Base-by-base conservation (phyloP, 2,888 invertebrate species). In the Hetaerina titia region DNA sequence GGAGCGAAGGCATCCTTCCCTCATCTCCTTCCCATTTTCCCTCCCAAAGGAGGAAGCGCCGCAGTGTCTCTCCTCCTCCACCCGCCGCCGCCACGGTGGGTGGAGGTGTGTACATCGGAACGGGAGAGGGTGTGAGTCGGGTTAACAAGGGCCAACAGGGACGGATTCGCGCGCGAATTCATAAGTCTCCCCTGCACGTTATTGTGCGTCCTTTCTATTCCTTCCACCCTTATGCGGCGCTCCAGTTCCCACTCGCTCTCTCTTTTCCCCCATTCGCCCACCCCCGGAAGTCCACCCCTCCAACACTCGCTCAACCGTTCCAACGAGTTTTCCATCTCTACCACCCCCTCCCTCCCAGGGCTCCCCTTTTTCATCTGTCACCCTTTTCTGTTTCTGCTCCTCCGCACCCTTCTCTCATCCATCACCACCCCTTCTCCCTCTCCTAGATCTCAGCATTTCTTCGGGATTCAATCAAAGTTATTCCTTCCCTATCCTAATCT, bases 61-160 rank as follows among this genome's bases (percentile, higher is more conserved):
- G 45, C 45, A 45, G 45, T 45, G 45, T 45, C 45, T 45, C 45
- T 45, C 45, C 45, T 45, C 45, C 45, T 45, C 45, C 45, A 45
- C 45, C 45, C 45, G 2, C 45, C 45, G 45, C 45, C 1, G 45
- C 45, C 45, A 4, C 45, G 45, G 6, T 22, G 22, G 69, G n/a
- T n/a, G 0, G 25, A 81, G 81, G 31, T 7, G 19, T 81, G 81
- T 45, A 45, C 45, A 45, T 25, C 13, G 31, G 69, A 4, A 8
- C 69, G 69, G 69, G 69, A 22, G 69, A 22, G 81, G 81, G 81
- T 2, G 45, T 45, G 45, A 45, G 31, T 81, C 9, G 81, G 31
- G 81, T 81, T 81, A 81, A 81, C 81, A 81, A 81, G 81, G 81
- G 31, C 81, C 81, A 31, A 31, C 81, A 31, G 81, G 81, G 81